Percentiles rank a stretch among this genome's conserved stretches.
Conservation (phyloP, 2,113 vertebrate species). For the Pterocles gutturalis region DNA sequence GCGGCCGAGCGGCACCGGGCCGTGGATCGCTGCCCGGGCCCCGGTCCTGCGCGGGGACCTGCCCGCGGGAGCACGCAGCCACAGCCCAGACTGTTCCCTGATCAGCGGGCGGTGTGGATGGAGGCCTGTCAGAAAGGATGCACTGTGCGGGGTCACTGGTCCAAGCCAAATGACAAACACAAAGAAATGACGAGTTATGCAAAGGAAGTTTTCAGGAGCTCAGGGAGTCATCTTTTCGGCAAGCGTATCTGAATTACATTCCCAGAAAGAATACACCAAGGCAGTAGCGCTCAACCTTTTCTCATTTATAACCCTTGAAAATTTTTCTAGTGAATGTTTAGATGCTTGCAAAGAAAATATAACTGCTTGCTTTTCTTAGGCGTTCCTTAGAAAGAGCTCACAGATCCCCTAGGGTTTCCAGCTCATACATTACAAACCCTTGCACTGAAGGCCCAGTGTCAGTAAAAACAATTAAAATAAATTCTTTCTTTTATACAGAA, state of each 20-base stretch:
- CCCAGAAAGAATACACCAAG: background rate
- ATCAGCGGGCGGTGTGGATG: background rate
- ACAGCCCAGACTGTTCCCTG: background rate
- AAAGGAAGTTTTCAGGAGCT: constrained; percentile 53
- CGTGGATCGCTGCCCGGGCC: fast-evolving
- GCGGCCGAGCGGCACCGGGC: fast-evolving
- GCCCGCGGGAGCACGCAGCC: fast-evolving
- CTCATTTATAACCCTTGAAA: background rate
- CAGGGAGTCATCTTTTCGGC: background rate
- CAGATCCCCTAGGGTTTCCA: background rate
- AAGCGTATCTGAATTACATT: background rate
- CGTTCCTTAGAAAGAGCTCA: background rate
- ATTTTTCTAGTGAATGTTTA: background rate
- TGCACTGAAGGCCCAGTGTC: background rate
- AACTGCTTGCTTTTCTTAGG: background rate
- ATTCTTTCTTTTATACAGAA: no score
- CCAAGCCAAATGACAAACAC: constrained; percentile 56
- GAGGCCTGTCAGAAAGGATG: constrained; percentile 42
- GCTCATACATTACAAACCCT: background rate
- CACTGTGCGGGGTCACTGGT: constrained; percentile 37
- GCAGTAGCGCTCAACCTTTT: background rate
- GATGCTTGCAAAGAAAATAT: background rate
- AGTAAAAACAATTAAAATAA: background rate
- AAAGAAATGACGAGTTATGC: constrained; percentile 55
- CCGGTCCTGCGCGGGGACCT: fast-evolving